Percentiles rank a stretch among this genome's conserved stretches.
Evolutionary conservation across 1,140 invertebrate genomes (phyloP).

Genomic region (Bombus cullumanus): DNA sequence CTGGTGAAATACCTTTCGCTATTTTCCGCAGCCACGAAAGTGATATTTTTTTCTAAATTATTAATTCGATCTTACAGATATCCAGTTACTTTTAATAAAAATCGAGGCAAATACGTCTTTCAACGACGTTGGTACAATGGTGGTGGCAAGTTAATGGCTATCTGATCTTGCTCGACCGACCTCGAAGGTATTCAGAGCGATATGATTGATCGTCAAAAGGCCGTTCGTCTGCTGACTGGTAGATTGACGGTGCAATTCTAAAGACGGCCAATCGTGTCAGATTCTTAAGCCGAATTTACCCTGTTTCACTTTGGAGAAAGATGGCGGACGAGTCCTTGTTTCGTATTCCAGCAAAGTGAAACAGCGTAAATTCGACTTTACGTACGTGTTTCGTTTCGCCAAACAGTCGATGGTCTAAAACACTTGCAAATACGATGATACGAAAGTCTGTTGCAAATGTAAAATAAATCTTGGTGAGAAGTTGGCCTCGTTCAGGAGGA

Average conservation of each 20-base stretch:
- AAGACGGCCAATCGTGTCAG: background rate
- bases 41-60: background rate
- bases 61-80: background rate
- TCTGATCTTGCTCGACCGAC: background rate
- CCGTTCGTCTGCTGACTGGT: slow-evolving; percentile 5
- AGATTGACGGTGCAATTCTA: slow-evolving; percentile 14
- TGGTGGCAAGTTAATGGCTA: background rate
- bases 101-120: background rate
- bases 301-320: background rate
- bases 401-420: too few relatives aligned
- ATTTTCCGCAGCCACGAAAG: background rate
- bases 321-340: too few relatives aligned
- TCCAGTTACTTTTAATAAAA: background rate
- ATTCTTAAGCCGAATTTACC: background rate
- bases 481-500: background rate
- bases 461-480: background rate
- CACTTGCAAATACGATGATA: too few relatives aligned
- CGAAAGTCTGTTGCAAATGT: background rate
- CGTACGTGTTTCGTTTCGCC: too few relatives aligned
- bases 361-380: too few relatives aligned
- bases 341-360: too few relatives aligned
- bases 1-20: background rate
- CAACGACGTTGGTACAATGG: background rate
- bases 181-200: slow-evolving; percentile 12
- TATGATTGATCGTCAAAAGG: slow-evolving; percentile 26